Evolutionary conservation across 2,888 invertebrate genomes (phyloP).

Genomic region (Rhabditoides inermis): DNA sequence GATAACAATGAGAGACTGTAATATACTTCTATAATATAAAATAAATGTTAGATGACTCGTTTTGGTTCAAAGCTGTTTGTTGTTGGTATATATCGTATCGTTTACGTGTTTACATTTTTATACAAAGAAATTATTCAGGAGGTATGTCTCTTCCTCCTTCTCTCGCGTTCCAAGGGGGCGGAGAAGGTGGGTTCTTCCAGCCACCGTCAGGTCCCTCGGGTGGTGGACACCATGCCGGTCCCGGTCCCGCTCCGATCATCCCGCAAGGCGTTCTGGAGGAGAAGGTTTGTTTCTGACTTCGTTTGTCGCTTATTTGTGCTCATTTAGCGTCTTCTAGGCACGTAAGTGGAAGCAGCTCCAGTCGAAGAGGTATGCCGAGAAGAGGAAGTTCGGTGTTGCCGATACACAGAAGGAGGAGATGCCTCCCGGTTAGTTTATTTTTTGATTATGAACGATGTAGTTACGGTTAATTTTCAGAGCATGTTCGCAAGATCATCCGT

Average conservation of each 20-base stretch:
- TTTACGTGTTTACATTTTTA: no score
- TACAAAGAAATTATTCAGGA: background rate
- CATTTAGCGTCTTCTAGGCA: slow-evolving; percentile 35
- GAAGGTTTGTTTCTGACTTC: slow-evolving; percentile 8
- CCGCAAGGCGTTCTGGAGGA: slow-evolving; percentile 19
- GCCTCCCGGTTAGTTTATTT: slow-evolving; percentile 66
- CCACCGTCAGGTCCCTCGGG: slow-evolving; percentile 5
- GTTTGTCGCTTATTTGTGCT: no score
- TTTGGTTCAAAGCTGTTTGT: no score
- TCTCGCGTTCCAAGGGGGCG: no score
- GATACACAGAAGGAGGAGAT: slow-evolving; percentile 99
- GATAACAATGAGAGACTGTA: no score
- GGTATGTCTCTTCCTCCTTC: slow-evolving; percentile 7
- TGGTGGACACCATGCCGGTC: slow-evolving; percentile 2
- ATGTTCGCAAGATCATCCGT: slow-evolving; percentile 93
- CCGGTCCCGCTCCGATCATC: slow-evolving; percentile 4
- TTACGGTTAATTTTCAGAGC: slow-evolving; percentile 61
- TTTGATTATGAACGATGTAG: background rate
- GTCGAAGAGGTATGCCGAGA: slow-evolving; percentile 94
- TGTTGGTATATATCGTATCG: no score
- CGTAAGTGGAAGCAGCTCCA: slow-evolving; percentile 95
- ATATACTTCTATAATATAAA: no score
- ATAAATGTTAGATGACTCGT: no score
- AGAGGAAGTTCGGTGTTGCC: slow-evolving; percentile 94
- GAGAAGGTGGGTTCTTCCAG: no score